phyloP scores from a whole-genome alignment of 2,797 vertebrate genomes.

The Tympanoctomys barrerae region DNA sequence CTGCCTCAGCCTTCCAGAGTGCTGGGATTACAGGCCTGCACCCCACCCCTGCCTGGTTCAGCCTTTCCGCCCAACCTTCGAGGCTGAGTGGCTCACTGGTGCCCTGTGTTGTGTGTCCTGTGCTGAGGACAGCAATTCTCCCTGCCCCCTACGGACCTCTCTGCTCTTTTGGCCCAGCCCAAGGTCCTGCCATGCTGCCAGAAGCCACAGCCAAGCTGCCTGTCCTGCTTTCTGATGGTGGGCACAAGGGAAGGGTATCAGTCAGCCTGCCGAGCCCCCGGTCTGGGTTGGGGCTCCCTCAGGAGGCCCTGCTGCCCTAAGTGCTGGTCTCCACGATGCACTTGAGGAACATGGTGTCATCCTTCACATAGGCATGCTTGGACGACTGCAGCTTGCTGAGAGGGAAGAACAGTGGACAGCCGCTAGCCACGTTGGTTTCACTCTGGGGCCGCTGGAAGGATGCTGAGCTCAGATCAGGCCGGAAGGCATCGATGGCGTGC shows the following conservation, averaged over 20 bases:
- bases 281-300: background rate
- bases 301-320: background rate
- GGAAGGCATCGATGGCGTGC: constrained; percentile 90
- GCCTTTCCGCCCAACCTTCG: background rate
- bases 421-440: constrained; percentile 93
- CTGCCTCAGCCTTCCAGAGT: background rate
- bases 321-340: constrained; percentile 90
- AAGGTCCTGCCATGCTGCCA: background rate
- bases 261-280: background rate
- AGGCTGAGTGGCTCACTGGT: background rate
- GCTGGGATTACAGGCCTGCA: background rate
- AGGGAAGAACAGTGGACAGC: constrained; percentile 92
- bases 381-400: constrained; percentile 88
- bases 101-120: background rate
- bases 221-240: background rate
- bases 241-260: background rate
- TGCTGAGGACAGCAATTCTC: background rate
- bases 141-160: background rate
- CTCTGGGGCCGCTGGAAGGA: constrained; percentile 91
- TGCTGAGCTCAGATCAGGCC: constrained; percentile 89
- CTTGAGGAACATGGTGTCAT: constrained; percentile 92
- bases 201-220: background rate
- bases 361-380: constrained; percentile 90
- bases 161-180: background rate
- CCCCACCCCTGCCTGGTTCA: background rate